Base-by-base conservation (phyloP, 2,113 vertebrate species). In the Stomatorhinus ivindoensis region DNA sequence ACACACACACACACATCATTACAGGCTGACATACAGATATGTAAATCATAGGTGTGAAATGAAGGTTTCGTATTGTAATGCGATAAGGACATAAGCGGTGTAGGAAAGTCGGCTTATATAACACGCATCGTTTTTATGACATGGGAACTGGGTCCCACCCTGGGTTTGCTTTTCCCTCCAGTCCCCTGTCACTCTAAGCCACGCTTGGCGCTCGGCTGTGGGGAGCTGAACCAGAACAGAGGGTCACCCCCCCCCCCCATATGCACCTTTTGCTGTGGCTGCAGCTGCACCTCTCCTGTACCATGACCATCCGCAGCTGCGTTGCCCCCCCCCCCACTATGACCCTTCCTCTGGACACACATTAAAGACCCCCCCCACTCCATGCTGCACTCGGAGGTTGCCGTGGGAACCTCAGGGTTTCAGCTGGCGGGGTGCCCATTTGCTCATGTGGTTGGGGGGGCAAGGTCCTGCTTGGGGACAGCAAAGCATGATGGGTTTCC, bases 361-460 rank as follows among this genome's bases (percentile, higher is more conserved):
- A 91, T 92, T 61, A 93, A 93, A 91, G 87, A 21, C 44, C 80
- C 42, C 76, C 80, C 80, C 44, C 80, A 83, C 42, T 9, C 47
- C 89, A 90, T 80, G 89, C 89, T 90, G 87, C 35, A 46, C 48
- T 48, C 89, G 42, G 42, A 27, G 61, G 91, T 73, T 89, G 65
- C 88, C 76, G 11, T 88, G 88, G 88, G 89, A 91, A 88, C 44
- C 91, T 93, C 35, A 44, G 69, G 88, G 91, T 89, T 92, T 91
- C 92, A 92, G 92, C 91, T 92, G 93, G 91, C 91, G 76, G 55
- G 46, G 17, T 88, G 88, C 90, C 92, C 86, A 89, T 85, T 89
- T 86, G 73, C 89, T 73, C 87, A 73, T 65, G 44, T 87, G 69
- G 88, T 58, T 11, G 11, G 13, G 48, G 10, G 48, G 48, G 46